These are phyloP conservation scores for Rhagonycha fulva DNA, from an alignment of 2,888 invertebrate species.

Conservation along the genomic window DNA sequence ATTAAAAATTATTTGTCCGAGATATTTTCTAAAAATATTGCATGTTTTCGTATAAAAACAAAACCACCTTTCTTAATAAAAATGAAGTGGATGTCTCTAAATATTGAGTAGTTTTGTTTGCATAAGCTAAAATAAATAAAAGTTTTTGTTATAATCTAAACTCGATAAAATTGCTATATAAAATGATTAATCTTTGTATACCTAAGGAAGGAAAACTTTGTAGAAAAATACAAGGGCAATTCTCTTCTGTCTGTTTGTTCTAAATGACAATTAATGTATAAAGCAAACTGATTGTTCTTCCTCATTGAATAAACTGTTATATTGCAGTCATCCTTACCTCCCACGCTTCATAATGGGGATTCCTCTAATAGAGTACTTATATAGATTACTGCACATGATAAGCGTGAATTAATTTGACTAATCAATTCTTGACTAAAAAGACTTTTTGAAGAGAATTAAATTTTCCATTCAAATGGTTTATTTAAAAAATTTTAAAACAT, in stretches of 20 bases:
- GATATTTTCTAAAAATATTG: too few relatives aligned
- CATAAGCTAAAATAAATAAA: background rate
- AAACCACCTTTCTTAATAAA: too few relatives aligned
- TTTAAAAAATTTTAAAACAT: too few relatives aligned
- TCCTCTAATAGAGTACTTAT: slow-evolving; percentile 11
- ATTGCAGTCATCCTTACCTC: slow-evolving; percentile 38
- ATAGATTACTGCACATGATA: slow-evolving; percentile 4
- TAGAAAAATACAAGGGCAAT: background rate
- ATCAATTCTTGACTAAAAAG: background rate
- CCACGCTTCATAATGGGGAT: slow-evolving; percentile 25
- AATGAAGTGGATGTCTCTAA: background rate
- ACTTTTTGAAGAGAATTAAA: too few relatives aligned
- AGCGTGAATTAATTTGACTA: background rate
- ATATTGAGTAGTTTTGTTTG: background rate
- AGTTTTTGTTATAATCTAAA: background rate
- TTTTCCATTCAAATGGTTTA: too few relatives aligned
- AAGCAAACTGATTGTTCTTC: slow-evolving; percentile 39
- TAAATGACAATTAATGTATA: slow-evolving; percentile 35
- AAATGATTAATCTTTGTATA: background rate
- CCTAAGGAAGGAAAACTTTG: background rate
- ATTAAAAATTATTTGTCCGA: background rate
- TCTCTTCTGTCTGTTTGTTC: background rate
- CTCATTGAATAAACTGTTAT: slow-evolving; percentile 38
- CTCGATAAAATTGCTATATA: background rate
- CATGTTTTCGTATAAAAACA: too few relatives aligned